Evolutionary conservation across 2,797 vertebrate genomes (phyloP), one percentile per base, ranked within the genome.

Genomic region (Lepilemur septentrionalis): DNA sequence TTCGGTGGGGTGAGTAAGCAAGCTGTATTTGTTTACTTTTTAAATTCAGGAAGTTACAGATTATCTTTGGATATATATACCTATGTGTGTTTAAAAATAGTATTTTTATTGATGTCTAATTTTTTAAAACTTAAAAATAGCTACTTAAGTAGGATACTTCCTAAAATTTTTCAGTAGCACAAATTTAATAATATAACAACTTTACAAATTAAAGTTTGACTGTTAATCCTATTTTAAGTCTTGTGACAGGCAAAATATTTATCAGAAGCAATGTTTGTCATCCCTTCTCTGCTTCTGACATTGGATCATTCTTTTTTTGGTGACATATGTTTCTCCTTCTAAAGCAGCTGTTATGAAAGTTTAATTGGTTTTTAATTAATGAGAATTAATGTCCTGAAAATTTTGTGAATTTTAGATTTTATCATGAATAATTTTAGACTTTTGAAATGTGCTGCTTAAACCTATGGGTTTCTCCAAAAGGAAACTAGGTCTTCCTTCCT

Each of bases 301-400:
- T 28, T 80, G 22, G 48, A 41, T 79, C 55, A 9, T 59, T 94
- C 79, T 89, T 96, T 95, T 82, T 94, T 96, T 95, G 85, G 75
- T 93, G 91, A 94, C 92, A 93, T 95, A 82, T 75, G 94, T 63
- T 96, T 79, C 80, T 93, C 57, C 65, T 92, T 94, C 38, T 73
- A 86, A 87, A n/a, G 48, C 75, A 97, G 91, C 79, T 96, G 89
- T 73, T 95, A 95, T 8, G 12, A 93, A 91, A 96, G 52, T 48
- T 86, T 89, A 87, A 87, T 94, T 96, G 14, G n/a, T 70, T 97
- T 95, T 93, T 65, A 94, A 89, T 95, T 81, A 94, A 89, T 69
- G 84, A 93, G 55, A 93, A 94, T 81, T 94, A 93, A 93, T 82
- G 81, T 76, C 69, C 41, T 94, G 70, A 93, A 89, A 91, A 35